A percentile compares a stretch with the other conserved stretches of the same genome.
These are phyloP conservation scores for Neodiprion virginianus DNA, from an alignment of 1,140 invertebrate species.

Conservation along the genomic window DNA sequence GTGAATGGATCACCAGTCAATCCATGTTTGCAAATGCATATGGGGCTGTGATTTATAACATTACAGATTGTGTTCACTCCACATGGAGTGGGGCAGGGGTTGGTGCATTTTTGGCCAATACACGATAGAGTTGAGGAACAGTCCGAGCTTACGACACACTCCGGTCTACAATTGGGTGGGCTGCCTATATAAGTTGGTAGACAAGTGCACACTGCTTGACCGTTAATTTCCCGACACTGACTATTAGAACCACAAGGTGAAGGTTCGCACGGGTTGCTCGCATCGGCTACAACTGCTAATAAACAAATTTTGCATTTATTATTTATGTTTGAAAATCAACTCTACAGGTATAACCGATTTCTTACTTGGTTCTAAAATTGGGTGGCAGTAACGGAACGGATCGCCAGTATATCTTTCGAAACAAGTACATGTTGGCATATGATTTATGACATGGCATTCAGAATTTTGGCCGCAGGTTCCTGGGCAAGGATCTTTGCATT, in stretches of 20 bases:
- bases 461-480: slow-evolving; percentile 64
- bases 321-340: neutral
- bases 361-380: slow-evolving; percentile 47
- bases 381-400: slow-evolving; percentile 63
- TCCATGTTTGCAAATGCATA: slow-evolving; percentile 69
- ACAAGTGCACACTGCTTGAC: slow-evolving; percentile 78
- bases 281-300: slow-evolving; percentile 49
- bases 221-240: slow-evolving; percentile 73
- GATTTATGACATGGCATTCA: slow-evolving; percentile 68
- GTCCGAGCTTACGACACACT: slow-evolving; percentile 79
- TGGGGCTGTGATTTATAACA: slow-evolving; percentile 66
- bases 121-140: slow-evolving; percentile 75
- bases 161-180: slow-evolving; percentile 76
- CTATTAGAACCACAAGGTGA: slow-evolving; percentile 82
- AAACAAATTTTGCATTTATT: neutral
- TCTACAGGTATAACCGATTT: neutral
- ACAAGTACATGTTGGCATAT: slow-evolving; percentile 73
- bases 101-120: slow-evolving; percentile 78
- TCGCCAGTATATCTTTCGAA: slow-evolving; percentile 65
- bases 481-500: slow-evolving; percentile 65
- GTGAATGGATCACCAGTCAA: slow-evolving; percentile 74
- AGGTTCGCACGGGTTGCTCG: slow-evolving; percentile 72
- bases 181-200: slow-evolving; percentile 73
- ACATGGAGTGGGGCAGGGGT: slow-evolving; percentile 82
- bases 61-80: slow-evolving; percentile 75